Base-by-base conservation (phyloP, 2,888 invertebrate genomes). In the Epirrita christyi region DNA sequence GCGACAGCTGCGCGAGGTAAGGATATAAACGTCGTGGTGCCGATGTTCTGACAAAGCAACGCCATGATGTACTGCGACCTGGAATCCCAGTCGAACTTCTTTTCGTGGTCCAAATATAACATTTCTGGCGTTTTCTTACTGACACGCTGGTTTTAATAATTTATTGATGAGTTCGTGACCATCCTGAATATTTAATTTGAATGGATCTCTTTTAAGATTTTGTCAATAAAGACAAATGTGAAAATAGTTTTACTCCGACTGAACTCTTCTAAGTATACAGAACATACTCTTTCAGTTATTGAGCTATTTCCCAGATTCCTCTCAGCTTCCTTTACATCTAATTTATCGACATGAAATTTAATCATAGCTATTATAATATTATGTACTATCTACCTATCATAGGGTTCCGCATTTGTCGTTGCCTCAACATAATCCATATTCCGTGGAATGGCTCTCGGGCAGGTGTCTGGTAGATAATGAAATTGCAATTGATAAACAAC, bases 401-500 rank as follows among this genome's bases (percentile, higher is more conserved):
- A 52, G 48, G 53, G 54, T 11, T 7, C 46, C 36, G 11, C 55
- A 67, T 67, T 66, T 64, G 63, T 62, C 64, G 48, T 66, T 49
- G 65, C 51, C 56, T 59, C 15, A 49, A 48, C 29, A 56, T 52
- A 60, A 67, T 58, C 62, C 61, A 47, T 54, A 59, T 41, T 49
- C 43, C 28, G 43, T 36, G 49, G 58, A 68, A 73, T 75, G 62
- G 65, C 50, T 64, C 60, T 65, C 61, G 63, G 59, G 74, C 80
- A 80, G 78, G 79, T 81, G 79, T 78, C 82, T 67, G 73, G 68
- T 68, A 76, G 79, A 86, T 87, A 87, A 88, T 86, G 83, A 86
- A 87, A 87, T 83, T 81, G 83, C 85, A 83, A 81, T 83, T 87
- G 86, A 88, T 86, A 88, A 85, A 83, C 78, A 76, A 71, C 76